phyloP scores from a whole-genome alignment of 2,888 invertebrate genomes.

The Agapetus fuscipes region DNA sequence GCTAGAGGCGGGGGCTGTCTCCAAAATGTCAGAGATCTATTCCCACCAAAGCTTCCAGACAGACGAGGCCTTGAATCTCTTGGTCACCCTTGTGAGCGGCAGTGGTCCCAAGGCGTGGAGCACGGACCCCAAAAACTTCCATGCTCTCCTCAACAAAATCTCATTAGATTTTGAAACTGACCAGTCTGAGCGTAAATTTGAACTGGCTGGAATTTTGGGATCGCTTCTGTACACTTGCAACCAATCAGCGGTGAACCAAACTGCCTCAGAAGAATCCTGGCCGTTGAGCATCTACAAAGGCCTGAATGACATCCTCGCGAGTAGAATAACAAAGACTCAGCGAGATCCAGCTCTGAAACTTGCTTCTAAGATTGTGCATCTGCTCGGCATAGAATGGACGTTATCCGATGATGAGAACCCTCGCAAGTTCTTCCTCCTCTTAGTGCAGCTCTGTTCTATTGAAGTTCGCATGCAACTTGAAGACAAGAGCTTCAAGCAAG shows the following conservation, averaged over 20 bases:
- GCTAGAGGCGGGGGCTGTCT: slow-evolving; percentile 66
- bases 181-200: slow-evolving; percentile 82
- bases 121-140: slow-evolving; percentile 67
- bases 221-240: slow-evolving; percentile 66
- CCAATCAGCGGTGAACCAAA: slow-evolving; percentile 52
- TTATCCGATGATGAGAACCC: slow-evolving; percentile 69
- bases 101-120: slow-evolving; percentile 72
- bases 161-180: slow-evolving; percentile 82
- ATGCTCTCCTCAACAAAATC: slow-evolving; percentile 72
- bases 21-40: slow-evolving; percentile 78
- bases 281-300: slow-evolving; percentile 73
- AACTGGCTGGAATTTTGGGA: slow-evolving; percentile 70
- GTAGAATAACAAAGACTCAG: slow-evolving; percentile 79
- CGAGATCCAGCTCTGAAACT: slow-evolving; percentile 81
- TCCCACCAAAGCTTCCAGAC: slow-evolving; percentile 82
- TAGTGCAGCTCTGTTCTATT: slow-evolving; percentile 80
- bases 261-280: slow-evolving; percentile 67
- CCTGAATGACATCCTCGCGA: slow-evolving; percentile 71
- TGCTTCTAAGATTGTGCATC: slow-evolving; percentile 68
- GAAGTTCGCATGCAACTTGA: slow-evolving; percentile 93
- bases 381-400: slow-evolving; percentile 79
- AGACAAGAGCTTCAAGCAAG: slow-evolving; percentile 71
- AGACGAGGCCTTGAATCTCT: slow-evolving; percentile 75
- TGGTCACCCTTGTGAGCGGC: slow-evolving; percentile 62
- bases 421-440: slow-evolving; percentile 67